A percentile compares a stretch with the other conserved stretches of the same genome.
Evolutionary conservation across 2,888 invertebrate species (phyloP).

Genomic region (Stratiomys singularior): DNA sequence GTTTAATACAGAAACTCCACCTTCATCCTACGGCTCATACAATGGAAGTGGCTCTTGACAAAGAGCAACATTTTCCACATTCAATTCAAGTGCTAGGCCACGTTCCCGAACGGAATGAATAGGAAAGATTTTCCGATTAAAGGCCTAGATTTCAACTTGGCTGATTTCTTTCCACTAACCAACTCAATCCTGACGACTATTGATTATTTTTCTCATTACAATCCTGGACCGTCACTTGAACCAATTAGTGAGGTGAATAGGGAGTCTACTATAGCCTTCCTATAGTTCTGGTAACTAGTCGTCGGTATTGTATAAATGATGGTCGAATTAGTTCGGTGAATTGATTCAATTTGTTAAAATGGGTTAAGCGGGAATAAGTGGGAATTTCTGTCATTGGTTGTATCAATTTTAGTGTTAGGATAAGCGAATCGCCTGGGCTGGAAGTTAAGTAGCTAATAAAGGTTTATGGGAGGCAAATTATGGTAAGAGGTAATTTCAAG

Average conservation of each 20-base stretch:
- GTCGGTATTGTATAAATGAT: background rate
- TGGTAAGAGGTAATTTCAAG: no score
- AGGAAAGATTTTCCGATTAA: conserved; percentile 19
- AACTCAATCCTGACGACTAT: conserved; percentile 1
- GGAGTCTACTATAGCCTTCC: no score
- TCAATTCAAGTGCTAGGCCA: background rate
- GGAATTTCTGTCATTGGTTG: no score
- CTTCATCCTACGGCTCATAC: no score
- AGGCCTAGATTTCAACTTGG: conserved; percentile 5
- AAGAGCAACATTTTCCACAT: background rate
- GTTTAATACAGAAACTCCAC: background rate
- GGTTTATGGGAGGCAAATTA: no score
- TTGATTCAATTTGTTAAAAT: conserved; percentile 4
- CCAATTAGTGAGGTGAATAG: background rate
- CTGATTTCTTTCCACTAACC: background rate
- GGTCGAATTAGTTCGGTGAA: background rate
- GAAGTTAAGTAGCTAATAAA: no score
- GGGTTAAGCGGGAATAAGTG: background rate
- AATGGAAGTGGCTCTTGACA: background rate
- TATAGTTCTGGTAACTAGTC: no score
- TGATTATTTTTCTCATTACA: conserved; percentile 4
- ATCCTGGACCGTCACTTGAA: background rate
- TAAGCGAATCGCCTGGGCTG: no score
- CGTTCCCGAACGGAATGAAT: background rate
- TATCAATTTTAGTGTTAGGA: no score